These are phyloP conservation scores for Clarias laeviceps DNA, from an alignment of 2,797 vertebrate species.

Conservation along the genomic window DNA sequence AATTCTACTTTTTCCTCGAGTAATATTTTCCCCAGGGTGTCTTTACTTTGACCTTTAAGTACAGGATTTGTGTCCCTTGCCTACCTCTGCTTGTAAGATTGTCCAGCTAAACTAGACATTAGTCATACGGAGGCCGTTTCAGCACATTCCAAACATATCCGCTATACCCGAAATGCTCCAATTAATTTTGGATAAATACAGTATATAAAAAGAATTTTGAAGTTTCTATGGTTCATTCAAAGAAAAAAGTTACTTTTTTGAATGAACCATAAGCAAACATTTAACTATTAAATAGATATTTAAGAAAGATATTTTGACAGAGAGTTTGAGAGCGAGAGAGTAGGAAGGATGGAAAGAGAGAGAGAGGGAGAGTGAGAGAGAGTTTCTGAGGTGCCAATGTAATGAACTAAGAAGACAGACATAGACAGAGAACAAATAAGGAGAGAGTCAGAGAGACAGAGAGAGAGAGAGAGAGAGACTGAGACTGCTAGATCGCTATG, in stretches of 20 bases:
- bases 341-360: not conserved
- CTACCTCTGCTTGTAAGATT: too few species aligned
- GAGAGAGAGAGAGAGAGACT: slow-evolving; percentile 32
- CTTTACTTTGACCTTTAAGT: too few species aligned
- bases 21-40: too few species aligned
- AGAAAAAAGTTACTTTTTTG: not conserved
- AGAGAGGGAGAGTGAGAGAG: not conserved
- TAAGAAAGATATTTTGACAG: not conserved
- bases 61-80: too few species aligned
- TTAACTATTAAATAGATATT: not conserved
- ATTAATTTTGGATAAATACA: not conserved
- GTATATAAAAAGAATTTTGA: not conserved
- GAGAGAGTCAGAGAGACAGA: slow-evolving; percentile 23
- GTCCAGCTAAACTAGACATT: too few species aligned
- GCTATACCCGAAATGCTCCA: too few species aligned
- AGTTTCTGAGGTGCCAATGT: slow-evolving; percentile 9
- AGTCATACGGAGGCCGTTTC: too few species aligned
- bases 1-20: too few species aligned
- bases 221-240: not conserved
- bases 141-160: too few species aligned
- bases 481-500: slow-evolving; percentile 31
- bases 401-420: slow-evolving; percentile 20
- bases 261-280: not conserved
- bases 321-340: too few species aligned
- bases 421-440: slow-evolving; percentile 36